These are phyloP conservation scores for Prenolepis imparis DNA, from an alignment of 2,888 invertebrate genomes.

Conservation along the genomic window DNA sequence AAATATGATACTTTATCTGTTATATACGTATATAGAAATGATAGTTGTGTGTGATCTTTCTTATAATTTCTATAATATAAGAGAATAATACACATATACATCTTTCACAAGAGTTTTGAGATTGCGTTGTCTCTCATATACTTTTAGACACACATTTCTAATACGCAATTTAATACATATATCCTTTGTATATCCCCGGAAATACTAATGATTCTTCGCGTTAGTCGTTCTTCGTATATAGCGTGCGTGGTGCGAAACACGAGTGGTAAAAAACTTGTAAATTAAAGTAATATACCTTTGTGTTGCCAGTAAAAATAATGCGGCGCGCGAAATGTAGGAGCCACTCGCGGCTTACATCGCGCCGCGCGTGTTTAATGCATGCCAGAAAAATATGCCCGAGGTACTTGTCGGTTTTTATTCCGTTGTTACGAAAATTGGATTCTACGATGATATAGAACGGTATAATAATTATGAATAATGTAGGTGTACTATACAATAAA, in stretches of 20 bases:
- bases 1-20: background rate
- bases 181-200: background rate
- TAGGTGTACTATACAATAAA: conserved; percentile 2
- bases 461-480: conserved; percentile 45
- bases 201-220: conserved; percentile 10
- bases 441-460: conserved; percentile 37
- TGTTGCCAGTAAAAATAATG: conserved; percentile 34
- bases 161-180: conserved; percentile 1
- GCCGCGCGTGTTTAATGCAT: conserved; percentile 48
- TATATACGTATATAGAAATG: background rate
- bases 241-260: conserved; percentile 1
- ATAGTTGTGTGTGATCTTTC: background rate
- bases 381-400: conserved; percentile 39
- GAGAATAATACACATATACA: background rate
- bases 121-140: background rate
- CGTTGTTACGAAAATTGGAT: conserved; percentile 52
- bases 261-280: conserved; percentile 37
- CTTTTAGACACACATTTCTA: background rate
- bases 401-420: conserved; percentile 49
- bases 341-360: conserved; percentile 44
- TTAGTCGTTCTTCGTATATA: background rate
- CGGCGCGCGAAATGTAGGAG: conserved; percentile 18
- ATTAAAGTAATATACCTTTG: conserved; percentile 50
- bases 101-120: background rate
- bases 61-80: background rate